Evolutionary conservation across 2,888 invertebrate genomes (phyloP).

Genomic region (Magallana nippona): DNA sequence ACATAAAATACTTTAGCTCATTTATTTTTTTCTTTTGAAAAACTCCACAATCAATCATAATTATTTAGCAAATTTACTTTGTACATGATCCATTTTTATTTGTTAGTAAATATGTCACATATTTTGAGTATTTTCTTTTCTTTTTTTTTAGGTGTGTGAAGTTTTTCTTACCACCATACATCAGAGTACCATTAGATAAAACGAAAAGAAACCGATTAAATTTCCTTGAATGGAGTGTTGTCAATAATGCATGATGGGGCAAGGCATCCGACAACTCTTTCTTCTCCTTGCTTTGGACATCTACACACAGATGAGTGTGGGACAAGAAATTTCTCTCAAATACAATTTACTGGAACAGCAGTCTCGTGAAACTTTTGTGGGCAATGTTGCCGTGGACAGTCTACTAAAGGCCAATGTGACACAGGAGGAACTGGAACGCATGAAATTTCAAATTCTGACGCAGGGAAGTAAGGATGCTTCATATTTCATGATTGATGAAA

Average conservation of each 20-base stretch:
- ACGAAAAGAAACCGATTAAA: neutral
- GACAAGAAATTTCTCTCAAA: constrained; percentile 55
- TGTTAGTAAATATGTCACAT: constrained; percentile 18
- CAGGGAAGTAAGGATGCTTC: constrained; percentile 64
- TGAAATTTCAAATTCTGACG: constrained; percentile 66
- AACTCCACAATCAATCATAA: constrained; percentile 28
- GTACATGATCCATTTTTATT: constrained; percentile 6
- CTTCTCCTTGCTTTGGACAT: constrained; percentile 50
- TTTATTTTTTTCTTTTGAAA: constrained; percentile 16
- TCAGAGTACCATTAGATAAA: neutral
- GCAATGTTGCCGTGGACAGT: constrained; percentile 70
- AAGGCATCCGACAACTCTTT: constrained; percentile 49
- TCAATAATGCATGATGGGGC: constrained; percentile 41
- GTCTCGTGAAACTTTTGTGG: constrained; percentile 84
- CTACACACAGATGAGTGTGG: constrained; percentile 47
- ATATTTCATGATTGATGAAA: constrained; percentile 68
- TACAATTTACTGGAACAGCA: constrained; percentile 61
- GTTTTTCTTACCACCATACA: constrained; percentile 16
- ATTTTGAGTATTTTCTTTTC: neutral
- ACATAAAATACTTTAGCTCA: neutral
- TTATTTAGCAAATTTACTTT: constrained; percentile 18
- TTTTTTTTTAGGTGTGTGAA: constrained; percentile 26
- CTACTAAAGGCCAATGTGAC: constrained; percentile 62
- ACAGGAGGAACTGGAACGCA: constrained; percentile 58
- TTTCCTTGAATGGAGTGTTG: constrained; percentile 16